Evolutionary conservation across 53 echinoderm and acorn worm species (phyloP), one percentile per base, ranked within the genome.

Genomic region (Temnopleurus reevesii): DNA sequence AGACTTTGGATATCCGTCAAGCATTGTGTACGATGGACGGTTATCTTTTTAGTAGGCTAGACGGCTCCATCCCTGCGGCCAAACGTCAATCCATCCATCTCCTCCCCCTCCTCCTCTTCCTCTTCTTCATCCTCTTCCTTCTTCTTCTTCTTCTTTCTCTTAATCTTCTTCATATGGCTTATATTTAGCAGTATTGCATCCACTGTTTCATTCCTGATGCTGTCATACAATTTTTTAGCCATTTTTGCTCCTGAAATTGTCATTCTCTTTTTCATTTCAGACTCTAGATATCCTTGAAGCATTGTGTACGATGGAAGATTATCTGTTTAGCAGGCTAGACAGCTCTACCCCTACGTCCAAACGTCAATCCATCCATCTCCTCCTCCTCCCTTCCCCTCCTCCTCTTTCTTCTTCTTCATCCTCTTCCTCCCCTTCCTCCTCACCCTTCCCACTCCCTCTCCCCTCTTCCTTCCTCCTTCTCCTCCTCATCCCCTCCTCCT

Each of bases 1-100:
- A 96, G 97, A 96, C 97, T 15, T 81, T 96, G 27, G 90, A 95
- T 54, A 76, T 96, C 35, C 76, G 95, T 21, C 97, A 96, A 83
- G 93, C 46, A 55, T 61, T 95, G 49, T 96, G 97, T 56, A 89
- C 81, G n/a, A 54, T 77, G 45, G 92, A 92, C n/a, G 95, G 92
- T 23, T 96, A 96, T 82, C 77, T 46, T 24, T 92, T 90, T 54
- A 88, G 91, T 76, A 91, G 97, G 38, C 76, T 96, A 34, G 97
- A 96, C 77, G 97, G 97, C 19, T 91, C 89, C 17, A 96, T 95
- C 31, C 97, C 97, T 6, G 93, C 97, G 1, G 59, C 93, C 15
- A 93, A 92, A 53, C 61, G 97, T 15, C 97, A 95, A 55, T 79
- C 95, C 54, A 95, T 96, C 88, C n/a, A n/a, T n/a, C n/a, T 10